These are phyloP conservation scores for Conus ventricosus DNA, from an alignment of 1,140 invertebrate species.

Conservation along the genomic window DNA sequence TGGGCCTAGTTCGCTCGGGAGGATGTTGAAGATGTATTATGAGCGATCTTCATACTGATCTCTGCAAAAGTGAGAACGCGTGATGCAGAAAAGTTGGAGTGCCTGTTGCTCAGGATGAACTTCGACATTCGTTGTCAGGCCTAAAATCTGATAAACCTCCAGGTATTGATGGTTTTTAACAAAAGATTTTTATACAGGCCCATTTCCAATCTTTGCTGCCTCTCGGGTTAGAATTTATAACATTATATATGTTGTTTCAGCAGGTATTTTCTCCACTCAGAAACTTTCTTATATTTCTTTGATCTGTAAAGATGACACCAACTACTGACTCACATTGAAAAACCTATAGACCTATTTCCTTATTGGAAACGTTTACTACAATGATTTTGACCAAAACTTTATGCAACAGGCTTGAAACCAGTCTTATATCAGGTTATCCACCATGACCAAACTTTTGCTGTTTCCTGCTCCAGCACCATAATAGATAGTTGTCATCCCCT, in stretches of 20 bases:
- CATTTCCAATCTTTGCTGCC: slow-evolving; percentile 34
- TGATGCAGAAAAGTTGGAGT: neutral
- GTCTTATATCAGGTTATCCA: slow-evolving; percentile 28
- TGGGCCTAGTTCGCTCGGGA: slow-evolving; percentile 4
- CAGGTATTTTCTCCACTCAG: slow-evolving; percentile 29
- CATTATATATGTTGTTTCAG: slow-evolving; percentile 19
- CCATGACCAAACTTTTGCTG: slow-evolving; percentile 41
- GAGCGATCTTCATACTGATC: slow-evolving; percentile 16
- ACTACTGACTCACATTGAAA: slow-evolving; percentile 31
- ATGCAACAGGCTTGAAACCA: slow-evolving; percentile 4
- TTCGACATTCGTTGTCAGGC: slow-evolving; percentile 14
- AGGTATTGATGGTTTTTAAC: slow-evolving; percentile 46
- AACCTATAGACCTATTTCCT: slow-evolving; percentile 48
- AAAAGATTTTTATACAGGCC: slow-evolving; percentile 45
- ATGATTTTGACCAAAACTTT: slow-evolving; percentile 43
- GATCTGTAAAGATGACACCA: slow-evolving; percentile 44
- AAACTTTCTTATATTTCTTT: slow-evolving; percentile 41
- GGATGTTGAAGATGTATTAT: slow-evolving; percentile 24
- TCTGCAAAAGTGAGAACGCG: slow-evolving; percentile 27
- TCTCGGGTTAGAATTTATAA: slow-evolving; percentile 4
- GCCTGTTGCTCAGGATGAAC: slow-evolving; percentile 34
- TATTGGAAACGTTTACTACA: slow-evolving; percentile 44
- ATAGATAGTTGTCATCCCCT: slow-evolving; percentile 45
- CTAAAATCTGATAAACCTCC: slow-evolving; percentile 46
- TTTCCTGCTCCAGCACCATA: slow-evolving; percentile 36